Conservation (phyloP, 2,888 invertebrate species). For the Dorcus hopei region DNA sequence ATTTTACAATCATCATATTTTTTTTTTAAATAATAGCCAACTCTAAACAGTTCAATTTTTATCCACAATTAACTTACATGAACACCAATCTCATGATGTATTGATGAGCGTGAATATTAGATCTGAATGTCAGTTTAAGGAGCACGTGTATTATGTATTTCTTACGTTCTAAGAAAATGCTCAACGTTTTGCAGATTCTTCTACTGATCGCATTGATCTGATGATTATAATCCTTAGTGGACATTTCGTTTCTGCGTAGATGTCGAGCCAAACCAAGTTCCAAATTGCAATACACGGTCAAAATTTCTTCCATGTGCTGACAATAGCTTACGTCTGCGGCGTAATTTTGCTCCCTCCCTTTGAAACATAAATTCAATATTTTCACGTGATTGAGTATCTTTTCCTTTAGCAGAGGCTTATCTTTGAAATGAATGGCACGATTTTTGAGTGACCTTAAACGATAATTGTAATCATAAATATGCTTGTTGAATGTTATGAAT, state of each 20-base stretch:
- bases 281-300: constrained; percentile 31
- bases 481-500: background rate
- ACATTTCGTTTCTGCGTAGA: constrained; percentile 23
- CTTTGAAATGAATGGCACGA: constrained; percentile 25
- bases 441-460: constrained; percentile 29
- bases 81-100: constrained; percentile 32
- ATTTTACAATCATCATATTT: too few species aligned
- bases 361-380: constrained; percentile 29
- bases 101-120: constrained; percentile 19
- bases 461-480: background rate
- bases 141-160: constrained; percentile 34
- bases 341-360: constrained; percentile 20
- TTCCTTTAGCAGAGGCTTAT: constrained; percentile 24
- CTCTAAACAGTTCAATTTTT: background rate
- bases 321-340: constrained; percentile 28
- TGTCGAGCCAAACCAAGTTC: constrained; percentile 26
- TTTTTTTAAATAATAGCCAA: background rate
- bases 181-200: constrained; percentile 27
- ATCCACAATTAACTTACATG: constrained; percentile 26
- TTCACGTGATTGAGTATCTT: constrained; percentile 28
- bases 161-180: constrained; percentile 28
- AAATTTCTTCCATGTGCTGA: constrained; percentile 34
- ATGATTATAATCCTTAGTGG: constrained; percentile 19
- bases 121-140: constrained; percentile 25
- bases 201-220: constrained; percentile 16